Evolutionary conservation across 2,888 invertebrate species (phyloP).

Genomic region (Caenorhabditis doughertyi): DNA sequence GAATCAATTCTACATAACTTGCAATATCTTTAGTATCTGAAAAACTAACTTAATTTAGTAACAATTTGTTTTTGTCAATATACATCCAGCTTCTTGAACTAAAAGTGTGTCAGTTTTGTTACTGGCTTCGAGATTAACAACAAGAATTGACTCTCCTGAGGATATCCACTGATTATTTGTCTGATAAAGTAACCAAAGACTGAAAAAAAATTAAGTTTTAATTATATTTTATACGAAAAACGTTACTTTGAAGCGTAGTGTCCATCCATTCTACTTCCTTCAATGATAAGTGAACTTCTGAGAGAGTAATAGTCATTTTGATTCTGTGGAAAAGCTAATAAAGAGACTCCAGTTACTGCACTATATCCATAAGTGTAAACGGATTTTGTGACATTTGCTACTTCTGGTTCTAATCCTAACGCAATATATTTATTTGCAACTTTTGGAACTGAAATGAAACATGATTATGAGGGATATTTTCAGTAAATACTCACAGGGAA

Average conservation of each 20-base stretch:
- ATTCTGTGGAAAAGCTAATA: conserved; percentile 27
- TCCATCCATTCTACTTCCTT: conserved; percentile 1
- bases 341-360: conserved; percentile 16
- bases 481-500: conserved; percentile 6
- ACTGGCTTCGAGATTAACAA: conserved; percentile 33
- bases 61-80: background rate
- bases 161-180: conserved; percentile 15
- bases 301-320: background rate
- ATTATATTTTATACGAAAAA: too few species aligned
- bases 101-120: conserved; percentile 16
- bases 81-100: conserved; percentile 27
- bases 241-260: conserved; percentile 16
- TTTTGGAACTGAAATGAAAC: conserved; percentile 41
- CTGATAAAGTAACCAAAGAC: conserved; percentile 25
- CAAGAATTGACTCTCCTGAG: background rate
- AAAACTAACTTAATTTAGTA: too few species aligned
- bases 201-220: background rate
- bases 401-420: too few species aligned
- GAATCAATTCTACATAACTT: too few species aligned
- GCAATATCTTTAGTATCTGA: too few species aligned
- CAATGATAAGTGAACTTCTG: conserved; percentile 22
- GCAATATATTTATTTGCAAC: too few species aligned
- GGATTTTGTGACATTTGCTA: background rate
- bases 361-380: conserved; percentile 4
- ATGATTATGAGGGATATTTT: too few species aligned